Base-by-base conservation (phyloP, 1,140 invertebrate species). In the Drosophila ogumai region DNA sequence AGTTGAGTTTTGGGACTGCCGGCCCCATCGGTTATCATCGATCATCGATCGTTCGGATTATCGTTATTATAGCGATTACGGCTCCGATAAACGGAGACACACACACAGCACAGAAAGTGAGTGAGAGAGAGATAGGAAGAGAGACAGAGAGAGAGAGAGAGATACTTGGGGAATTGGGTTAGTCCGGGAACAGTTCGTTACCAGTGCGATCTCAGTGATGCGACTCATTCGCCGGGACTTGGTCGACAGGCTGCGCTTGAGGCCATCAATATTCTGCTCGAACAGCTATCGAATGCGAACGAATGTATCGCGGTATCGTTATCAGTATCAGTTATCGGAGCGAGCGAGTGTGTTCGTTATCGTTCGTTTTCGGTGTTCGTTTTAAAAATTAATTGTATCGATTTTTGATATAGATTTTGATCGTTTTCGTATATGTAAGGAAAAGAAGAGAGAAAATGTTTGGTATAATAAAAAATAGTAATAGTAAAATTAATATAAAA, bases 221-320 rank as follows among this genome's bases (percentile, higher is more conserved):
- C 96, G 94, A 94, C 96, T 96, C 93, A 96, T 96, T 94, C 95
- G 94, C 90, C 96, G 94, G 93, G 96, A 95, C 93, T 95, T 94
- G 88, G 94, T 94, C 67, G 95, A 95, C 72, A 96, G 94, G 84
- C 95, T 95, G 93, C 95, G 94, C 94, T 97, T 97, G 91, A 97
- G 94, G 91, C 96, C 96, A 91, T 95, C 95, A 93, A 97, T 96
- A 93, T 97, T 96, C 94, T 96, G 96, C 94, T 97, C 96, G 96
- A 96, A 97, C 79, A 97, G 93, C 95, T 96, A 94, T 92, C 38
- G 65, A 78, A 80, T 43, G 65, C 36, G 57, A 56, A 46, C 36
- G 57, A 56, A 46, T 52, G 44, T 66, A 69, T 75, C 38, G 56
- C 13, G 22, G 40, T 61, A 49, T 32, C 47, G 46, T 49, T n/a